These are phyloP conservation scores for Argyrosomus regius DNA, from an alignment of 2,797 vertebrate species.

Conservation along the genomic window DNA sequence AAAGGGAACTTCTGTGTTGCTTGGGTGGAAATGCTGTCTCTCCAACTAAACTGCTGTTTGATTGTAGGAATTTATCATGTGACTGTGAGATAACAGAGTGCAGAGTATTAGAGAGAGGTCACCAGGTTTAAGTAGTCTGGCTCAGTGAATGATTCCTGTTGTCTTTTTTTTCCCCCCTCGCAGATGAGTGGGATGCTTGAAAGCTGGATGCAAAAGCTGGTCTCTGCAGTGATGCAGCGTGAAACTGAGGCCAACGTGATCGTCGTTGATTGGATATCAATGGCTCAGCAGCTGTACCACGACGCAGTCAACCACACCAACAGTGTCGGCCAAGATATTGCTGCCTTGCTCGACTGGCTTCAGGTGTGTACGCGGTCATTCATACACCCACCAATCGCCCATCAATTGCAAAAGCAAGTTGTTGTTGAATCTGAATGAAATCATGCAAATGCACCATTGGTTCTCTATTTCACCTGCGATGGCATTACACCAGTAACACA, in stretches of 20 bases:
- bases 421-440: neutral
- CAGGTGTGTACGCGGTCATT: conserved; percentile 83
- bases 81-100: conserved; percentile 36
- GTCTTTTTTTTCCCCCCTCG: neutral
- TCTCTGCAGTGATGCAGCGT: conserved; percentile 88
- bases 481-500: neutral
- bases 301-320: conserved; percentile 91
- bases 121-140: neutral
- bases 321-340: conserved; percentile 87
- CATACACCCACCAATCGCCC: neutral
- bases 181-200: conserved; percentile 95
- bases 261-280: conserved; percentile 92
- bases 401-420: no score
- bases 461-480: neutral
- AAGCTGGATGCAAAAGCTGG: conserved; percentile 90
- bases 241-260: conserved; percentile 91
- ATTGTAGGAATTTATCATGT: conserved; percentile 56
- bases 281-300: conserved; percentile 93
- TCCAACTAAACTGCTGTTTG: neutral
- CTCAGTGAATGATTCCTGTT: conserved; percentile 19
- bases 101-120: conserved; percentile 15
- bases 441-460: neutral
- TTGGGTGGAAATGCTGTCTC: neutral
- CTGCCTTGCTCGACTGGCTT: conserved; percentile 91
- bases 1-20: neutral